Evolutionary conservation across 2,888 invertebrate species (phyloP).

Genomic region (Tiphia femorata): DNA sequence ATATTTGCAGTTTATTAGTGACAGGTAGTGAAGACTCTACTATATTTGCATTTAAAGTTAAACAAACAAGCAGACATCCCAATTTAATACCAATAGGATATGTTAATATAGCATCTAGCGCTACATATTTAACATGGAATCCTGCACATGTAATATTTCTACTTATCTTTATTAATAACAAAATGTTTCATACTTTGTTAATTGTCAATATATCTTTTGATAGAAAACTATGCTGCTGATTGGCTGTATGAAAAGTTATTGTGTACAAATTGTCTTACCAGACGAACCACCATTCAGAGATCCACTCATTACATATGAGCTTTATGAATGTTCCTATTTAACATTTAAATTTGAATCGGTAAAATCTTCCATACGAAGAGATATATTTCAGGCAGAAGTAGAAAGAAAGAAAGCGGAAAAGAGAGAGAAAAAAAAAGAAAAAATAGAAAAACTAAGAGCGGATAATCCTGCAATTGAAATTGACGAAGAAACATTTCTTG

Average conservation of each 20-base stretch:
- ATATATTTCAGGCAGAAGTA: slow-evolving; percentile 73
- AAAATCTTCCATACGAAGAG: slow-evolving; percentile 74
- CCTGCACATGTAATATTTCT: slow-evolving; percentile 55
- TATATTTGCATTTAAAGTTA: slow-evolving; percentile 76
- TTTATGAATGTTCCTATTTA: slow-evolving; percentile 62
- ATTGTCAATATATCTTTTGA: slow-evolving; percentile 31
- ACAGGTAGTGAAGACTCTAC: slow-evolving; percentile 79
- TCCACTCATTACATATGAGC: slow-evolving; percentile 69
- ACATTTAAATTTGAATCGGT: slow-evolving; percentile 72
- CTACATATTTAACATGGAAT: slow-evolving; percentile 80
- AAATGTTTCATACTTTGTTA: background rate
- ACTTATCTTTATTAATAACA: background rate
- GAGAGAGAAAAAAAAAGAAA: slow-evolving; percentile 71
- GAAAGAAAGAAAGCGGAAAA: slow-evolving; percentile 72
- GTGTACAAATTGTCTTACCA: slow-evolving; percentile 71
- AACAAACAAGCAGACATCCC: slow-evolving; percentile 59
- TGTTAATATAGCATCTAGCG: slow-evolving; percentile 74
- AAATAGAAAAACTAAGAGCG: slow-evolving; percentile 73
- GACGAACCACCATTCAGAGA: slow-evolving; percentile 65
- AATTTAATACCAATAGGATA: slow-evolving; percentile 78
- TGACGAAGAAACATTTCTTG: slow-evolving; percentile 74
- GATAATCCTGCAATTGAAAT: slow-evolving; percentile 75
- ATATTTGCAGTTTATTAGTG: slow-evolving; percentile 71
- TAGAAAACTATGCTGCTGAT: slow-evolving; percentile 70
- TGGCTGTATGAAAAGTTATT: slow-evolving; percentile 73